Evolutionary conservation across 2,888 invertebrate species (phyloP), one percentile per base, ranked within the genome.

Genomic region (Leptinotarsa tumamoca): DNA sequence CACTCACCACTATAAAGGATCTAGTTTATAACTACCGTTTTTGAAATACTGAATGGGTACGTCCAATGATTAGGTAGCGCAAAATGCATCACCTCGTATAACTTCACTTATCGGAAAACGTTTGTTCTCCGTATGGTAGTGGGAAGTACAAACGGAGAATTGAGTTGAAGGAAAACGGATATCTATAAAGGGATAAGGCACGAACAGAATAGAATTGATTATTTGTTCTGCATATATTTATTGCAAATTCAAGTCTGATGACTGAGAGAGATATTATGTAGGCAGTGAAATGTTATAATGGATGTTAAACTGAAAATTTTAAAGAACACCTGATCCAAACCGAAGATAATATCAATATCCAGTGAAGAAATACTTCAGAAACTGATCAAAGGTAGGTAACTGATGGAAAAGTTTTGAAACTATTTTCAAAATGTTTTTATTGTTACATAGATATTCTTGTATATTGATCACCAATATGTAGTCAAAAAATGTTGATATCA

Each of bases 1-100:
- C 75, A 78, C 73, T 72, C 73, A 74, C 78, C 75, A 75, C 75
- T 72, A 72, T 72, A 72, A 71, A 70, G 75, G 78, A 78, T 78
- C 78, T 77, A 73, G 72, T 77, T 77, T 77, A 77, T 77, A 67
- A 63, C 63, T 63, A 63, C 63, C 63, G 63, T 63, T 63, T 63
- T 63, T 63, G 63, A 63, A 63, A 63, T 63, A 63, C 63, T 63
- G 63, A 63, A 63, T 63, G 63, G 63, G 63, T 33, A 33, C 33
- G 63, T 63, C 63, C 43, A 17, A 63, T 63, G 63, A 63, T 63
- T 63, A 43, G 63, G 63, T 43, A 63, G 63, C 63, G 63, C 63
- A 43, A 63, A 63, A 63, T 63, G 63, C 63, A 63, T 63, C 63
- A 63, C 63, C 63, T 63, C 63, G 63, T 63, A 63, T 63, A 63